These are phyloP conservation scores for Drosophila malerkotliana DNA, from an alignment of 1,140 invertebrate species.

Conservation along the genomic window DNA sequence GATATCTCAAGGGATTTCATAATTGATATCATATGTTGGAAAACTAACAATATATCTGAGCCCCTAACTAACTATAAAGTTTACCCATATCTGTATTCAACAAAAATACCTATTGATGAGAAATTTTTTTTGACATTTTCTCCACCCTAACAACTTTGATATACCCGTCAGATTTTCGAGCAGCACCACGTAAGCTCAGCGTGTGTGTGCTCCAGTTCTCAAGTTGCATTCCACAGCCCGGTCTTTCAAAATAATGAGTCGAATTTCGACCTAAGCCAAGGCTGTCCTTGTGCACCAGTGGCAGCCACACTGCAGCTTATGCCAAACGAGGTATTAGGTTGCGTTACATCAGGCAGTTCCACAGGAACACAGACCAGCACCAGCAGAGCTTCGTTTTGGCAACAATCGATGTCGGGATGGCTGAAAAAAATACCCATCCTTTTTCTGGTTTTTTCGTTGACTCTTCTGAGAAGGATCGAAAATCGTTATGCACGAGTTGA, in stretches of 20 bases:
- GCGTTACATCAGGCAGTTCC: slow-evolving; percentile 12
- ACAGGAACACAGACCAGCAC: not conserved
- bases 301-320: slow-evolving; percentile 5
- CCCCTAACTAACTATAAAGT: too few relatives aligned
- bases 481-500: slow-evolving; percentile 71
- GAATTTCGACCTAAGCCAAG: slow-evolving; percentile 24
- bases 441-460: not conserved
- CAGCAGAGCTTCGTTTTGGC: slow-evolving; percentile 31
- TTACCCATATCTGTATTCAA: not conserved
- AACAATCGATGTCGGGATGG: slow-evolving; percentile 22
- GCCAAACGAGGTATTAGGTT: slow-evolving; percentile 49
- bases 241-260: slow-evolving; percentile 54
- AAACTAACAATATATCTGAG: too few relatives aligned
- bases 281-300: slow-evolving; percentile 23
- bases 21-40: not conserved
- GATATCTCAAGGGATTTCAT: not conserved
- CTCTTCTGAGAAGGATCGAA: slow-evolving; percentile 19
- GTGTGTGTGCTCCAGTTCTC: slow-evolving; percentile 10
- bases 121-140: not conserved
- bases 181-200: not conserved
- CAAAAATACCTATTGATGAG: not conserved
- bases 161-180: not conserved
- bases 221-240: slow-evolving; percentile 20
- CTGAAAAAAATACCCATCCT: slow-evolving; percentile 17
- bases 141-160: not conserved